Evolutionary conservation across 2,113 vertebrate genomes (phyloP), one percentile per base, ranked within the genome.

Genomic region (Salvelinus fontinalis): DNA sequence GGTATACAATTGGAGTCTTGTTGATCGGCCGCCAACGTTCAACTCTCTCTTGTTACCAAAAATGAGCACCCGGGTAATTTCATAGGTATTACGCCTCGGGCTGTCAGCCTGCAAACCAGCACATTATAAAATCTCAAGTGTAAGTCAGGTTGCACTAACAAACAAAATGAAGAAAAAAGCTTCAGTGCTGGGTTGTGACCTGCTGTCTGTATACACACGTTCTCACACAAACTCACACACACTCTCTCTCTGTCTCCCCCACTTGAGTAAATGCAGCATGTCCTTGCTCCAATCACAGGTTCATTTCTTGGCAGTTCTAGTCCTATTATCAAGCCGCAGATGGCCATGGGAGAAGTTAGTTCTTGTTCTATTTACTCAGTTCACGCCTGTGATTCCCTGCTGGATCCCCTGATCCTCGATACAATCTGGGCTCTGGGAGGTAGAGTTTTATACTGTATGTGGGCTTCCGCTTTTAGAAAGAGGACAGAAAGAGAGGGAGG

Each of bases 311-410:
- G 85, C 84, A 83, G 81, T 85, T 78, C 82, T 77, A 78, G 71
- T 84, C 78, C 83, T 78, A 75, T 86, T 89, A 79, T 84, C 83
- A 81, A 79, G 77, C 87, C 90, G 85, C 92, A 92, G 90, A 91
- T 91, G 91, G 91, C 84, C 82, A 78, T 20, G 5, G 70, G 81
- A 89, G 84, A 90, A 89, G 84, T 87, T 90, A 90, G 92, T 89
- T 91, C 89, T 83, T 82, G 74, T 75, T 91, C 73, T 91, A 77
- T 89, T 91, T 88, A 87, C 88, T 88, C 77, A 86, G 85, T 89
- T 90, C 82, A 82, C 75, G 78, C 81, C 18, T 27, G 39, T 65
- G 60, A 67, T 75, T 86, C 85, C 82, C 87, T 69, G 85, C 78
- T 85, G 88, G 82, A 85, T 82, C 82, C 79, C 62, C 79, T 88